These are phyloP conservation scores for Machimus rusticus DNA, from an alignment of 2,888 invertebrate species.

Conservation along the genomic window DNA sequence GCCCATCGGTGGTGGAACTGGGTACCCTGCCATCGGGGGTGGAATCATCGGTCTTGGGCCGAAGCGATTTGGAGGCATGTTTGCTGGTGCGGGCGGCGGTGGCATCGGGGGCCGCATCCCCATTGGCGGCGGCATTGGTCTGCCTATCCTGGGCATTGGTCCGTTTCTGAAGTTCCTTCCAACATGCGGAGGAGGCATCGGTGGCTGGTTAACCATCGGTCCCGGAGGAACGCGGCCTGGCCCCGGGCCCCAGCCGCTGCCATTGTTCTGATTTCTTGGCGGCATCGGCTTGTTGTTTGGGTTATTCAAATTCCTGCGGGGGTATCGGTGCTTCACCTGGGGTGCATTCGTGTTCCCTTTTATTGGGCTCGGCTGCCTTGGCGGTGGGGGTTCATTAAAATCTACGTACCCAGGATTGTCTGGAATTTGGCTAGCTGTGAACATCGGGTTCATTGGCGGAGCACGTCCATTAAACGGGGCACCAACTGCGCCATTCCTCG, in stretches of 20 bases:
- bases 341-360: constrained; percentile 18
- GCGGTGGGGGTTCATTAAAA: constrained; percentile 56
- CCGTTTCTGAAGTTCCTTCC: constrained; percentile 48
- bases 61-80: constrained; percentile 52
- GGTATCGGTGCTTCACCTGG: neutral
- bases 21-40: constrained; percentile 45
- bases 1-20: constrained; percentile 43
- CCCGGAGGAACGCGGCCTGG: constrained; percentile 48
- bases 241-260: constrained; percentile 34
- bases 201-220: constrained; percentile 52
- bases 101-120: constrained; percentile 54
- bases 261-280: neutral
- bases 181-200: constrained; percentile 50
- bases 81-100: constrained; percentile 51
- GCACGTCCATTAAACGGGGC: constrained; percentile 16
- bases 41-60: constrained; percentile 47
- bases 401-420: constrained; percentile 62
- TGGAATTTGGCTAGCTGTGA: constrained; percentile 60
- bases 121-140: constrained; percentile 51
- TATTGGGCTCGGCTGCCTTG: neutral
- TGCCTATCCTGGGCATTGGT: constrained; percentile 51
- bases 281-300: neutral
- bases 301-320: neutral
- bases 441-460: constrained; percentile 54
- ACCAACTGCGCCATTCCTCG: neutral